Base-by-base conservation (phyloP, 30 jellyfish, hydroid and myxozoan genomes). In the Mastigias papua region DNA sequence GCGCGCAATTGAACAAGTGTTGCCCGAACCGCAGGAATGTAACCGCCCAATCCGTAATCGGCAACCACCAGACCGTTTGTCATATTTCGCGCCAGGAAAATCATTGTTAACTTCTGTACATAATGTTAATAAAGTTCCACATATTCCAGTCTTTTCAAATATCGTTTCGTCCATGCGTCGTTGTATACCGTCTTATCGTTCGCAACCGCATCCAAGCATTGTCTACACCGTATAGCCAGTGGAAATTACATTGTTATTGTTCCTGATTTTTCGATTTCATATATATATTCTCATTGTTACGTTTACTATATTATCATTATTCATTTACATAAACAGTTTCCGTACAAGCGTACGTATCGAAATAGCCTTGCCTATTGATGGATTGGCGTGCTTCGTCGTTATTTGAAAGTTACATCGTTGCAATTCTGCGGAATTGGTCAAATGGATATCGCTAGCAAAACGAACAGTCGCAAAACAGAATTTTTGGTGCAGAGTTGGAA, bases 11-110 rank as follows among this genome's bases (percentile, higher is more conserved):
- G 72, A 60, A 21, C 29, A 21, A 21, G 72, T 60, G 33, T 42
- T 42, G 54, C 54, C 54, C 7, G 54, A 42, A 42, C 54, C 54
- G 54, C 54, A 42, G 54, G 0, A 42, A 42, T 4, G 54, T 60
- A 22, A 5, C 17, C 72, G 72, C 17, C 72, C 72, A 0, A 60
- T 27, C 33, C 72, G 72, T 60, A 60, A 60, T 60, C 72, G 72
- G 33, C 72, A 60, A 60, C 72, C 72, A 27, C 72, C 72, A 60
- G 33, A 19, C 17, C 72, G 72, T 0, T 60, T 60, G 9, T 22
- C 33, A 19, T 60, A 60, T 60, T 60, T 21, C 17, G 72, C 72
- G 33, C 72, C 72, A 21, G 72, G n/a, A 60, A 10, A 60, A 60
- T 60, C 72, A 7, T 27, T 60, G 29, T 60, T 27, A 60, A 27